Evolutionary conservation across 1,140 invertebrate genomes (phyloP), one percentile per base, ranked within the genome.

Genomic region (Megalonaias nervosa): DNA sequence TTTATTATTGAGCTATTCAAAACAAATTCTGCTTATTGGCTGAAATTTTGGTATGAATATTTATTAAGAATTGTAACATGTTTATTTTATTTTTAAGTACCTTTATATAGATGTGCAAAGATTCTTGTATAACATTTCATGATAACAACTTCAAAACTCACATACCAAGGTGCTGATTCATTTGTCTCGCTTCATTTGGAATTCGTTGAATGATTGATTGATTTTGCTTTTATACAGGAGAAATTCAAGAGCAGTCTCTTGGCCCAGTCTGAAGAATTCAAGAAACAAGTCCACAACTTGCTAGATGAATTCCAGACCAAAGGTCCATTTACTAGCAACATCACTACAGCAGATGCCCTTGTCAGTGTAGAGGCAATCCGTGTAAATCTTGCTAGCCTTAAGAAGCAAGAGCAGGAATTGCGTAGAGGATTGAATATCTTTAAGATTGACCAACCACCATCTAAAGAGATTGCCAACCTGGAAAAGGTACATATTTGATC

Each of bases 391-490:
- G 90, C 93, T 23, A 90, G 90, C 1, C 90, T 95, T 26, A 93
- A 93, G 85, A 92, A 92, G 38, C 93, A 93, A 84, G 95, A 96
- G 87, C 91, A 92, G 70, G 89, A 93, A 68, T 91, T 96, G 31
- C 92, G 93, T 79, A 91, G 92, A 74, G 94, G 95, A 82, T 91
- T 96, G 64, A 92, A 91, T 13, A 93, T 95, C 56, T 96, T 97
- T 88, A 94, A 94, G 70, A 93, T 95, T 61, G 94, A 93, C 83
- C 92, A 94, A 59, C 93, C 94, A 38, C 94, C 94, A 81, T 94
- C 93, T 75, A 86, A 92, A 71, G 95, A 96, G 81, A 91, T 96
- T 31, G 92, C 91, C 64, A 93, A 92, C 85, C 91, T 96, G 74
- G 94, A 96, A 80, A 93, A 93, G 84, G 94, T 94, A 74, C 68